Conservation (phyloP, 2,888 invertebrate species). For the Drosophila incognita region DNA sequence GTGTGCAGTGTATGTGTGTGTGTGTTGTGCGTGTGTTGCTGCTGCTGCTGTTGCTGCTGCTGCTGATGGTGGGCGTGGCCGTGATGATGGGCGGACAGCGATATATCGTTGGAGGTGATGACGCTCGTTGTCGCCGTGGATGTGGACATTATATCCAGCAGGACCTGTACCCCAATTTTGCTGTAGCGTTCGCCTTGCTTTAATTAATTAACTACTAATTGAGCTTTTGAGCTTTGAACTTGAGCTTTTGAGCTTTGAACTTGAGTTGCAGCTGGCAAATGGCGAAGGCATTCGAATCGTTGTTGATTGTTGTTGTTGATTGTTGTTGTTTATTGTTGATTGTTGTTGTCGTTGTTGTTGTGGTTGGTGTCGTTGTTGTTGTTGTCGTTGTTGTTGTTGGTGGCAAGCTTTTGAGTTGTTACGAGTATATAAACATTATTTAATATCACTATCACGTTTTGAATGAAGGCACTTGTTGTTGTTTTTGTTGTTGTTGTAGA, state of each 20-base stretch:
- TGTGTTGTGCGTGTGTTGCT: constrained; percentile 42
- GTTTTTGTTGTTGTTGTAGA: constrained; percentile 35
- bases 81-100: constrained; percentile 71
- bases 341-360: constrained; percentile 20
- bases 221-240: constrained; percentile 11
- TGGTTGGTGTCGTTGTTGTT: constrained; percentile 31
- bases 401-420: constrained; percentile 56
- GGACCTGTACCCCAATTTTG: constrained; percentile 5
- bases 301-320: constrained; percentile 15
- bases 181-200: not conserved
- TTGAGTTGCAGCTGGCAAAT: constrained; percentile 37
- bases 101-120: constrained; percentile 82
- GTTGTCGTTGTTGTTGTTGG: constrained; percentile 35
- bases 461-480: constrained; percentile 62
- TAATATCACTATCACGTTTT: constrained; percentile 74
- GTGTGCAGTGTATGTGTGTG: constrained; percentile 45
- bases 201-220: constrained; percentile 9
- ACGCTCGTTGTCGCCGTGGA: constrained; percentile 82
- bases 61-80: constrained; percentile 53
- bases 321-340: constrained; percentile 7
- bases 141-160: constrained; percentile 78
- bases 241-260: constrained; percentile 34
- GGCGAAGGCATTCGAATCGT: constrained; percentile 38
- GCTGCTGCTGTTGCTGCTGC: not conserved
- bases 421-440: constrained; percentile 79